Percentiles rank a stretch among this genome's conserved stretches.
phyloP scores from a whole-genome alignment of 2,113 vertebrate species.

The Sarotherodon lohbergeri region DNA sequence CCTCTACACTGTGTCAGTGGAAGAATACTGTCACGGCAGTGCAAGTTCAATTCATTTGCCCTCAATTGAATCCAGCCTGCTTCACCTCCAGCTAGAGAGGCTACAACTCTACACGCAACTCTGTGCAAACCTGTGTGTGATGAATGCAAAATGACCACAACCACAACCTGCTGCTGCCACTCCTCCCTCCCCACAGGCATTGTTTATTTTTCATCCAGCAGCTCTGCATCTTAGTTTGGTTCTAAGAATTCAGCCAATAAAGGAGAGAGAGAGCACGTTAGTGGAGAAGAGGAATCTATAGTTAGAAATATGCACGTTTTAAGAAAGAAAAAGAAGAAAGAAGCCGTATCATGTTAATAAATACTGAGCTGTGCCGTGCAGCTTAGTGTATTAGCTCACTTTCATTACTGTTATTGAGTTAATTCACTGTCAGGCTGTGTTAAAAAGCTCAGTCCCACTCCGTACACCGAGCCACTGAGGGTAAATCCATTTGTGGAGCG shows the following conservation, averaged over 20 bases:
- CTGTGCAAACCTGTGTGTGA: background rate
- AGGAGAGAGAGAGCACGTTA: background rate
- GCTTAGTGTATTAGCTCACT: background rate
- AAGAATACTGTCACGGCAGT: background rate
- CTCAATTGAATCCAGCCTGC: conserved; percentile 9
- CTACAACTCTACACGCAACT: background rate
- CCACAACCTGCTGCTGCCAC: background rate
- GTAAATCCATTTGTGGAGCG: background rate
- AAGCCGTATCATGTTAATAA: background rate
- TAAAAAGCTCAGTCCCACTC: background rate
- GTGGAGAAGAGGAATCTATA: background rate
- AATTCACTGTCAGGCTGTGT: background rate
- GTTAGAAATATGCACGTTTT: background rate
- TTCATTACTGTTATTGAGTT: background rate
- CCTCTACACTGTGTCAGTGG: background rate
- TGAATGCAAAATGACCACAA: background rate
- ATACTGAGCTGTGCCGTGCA: background rate
- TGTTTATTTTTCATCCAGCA: background rate
- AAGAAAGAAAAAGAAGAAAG: background rate
- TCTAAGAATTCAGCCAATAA: background rate
- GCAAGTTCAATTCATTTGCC: background rate
- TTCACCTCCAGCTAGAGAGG: background rate
- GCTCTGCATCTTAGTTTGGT: background rate
- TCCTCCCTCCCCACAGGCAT: background rate
- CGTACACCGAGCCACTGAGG: background rate